phyloP scores from a whole-genome alignment of 2,797 vertebrate genomes.

The Coreius guichenoti region DNA sequence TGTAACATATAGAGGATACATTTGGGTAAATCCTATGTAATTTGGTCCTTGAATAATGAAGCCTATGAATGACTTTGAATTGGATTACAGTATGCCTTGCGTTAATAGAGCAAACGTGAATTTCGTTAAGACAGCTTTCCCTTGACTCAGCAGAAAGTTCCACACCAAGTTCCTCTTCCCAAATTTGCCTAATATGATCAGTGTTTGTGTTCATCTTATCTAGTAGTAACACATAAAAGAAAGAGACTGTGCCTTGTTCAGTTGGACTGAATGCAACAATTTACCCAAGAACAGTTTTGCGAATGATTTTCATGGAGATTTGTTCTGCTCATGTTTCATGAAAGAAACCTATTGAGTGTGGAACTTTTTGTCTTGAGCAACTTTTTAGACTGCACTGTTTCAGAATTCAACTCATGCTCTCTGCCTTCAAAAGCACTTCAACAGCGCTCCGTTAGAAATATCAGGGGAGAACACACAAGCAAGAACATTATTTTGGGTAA shows the following conservation, averaged over 20 bases:
- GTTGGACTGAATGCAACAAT: not conserved
- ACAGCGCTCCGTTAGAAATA: constrained; percentile 27
- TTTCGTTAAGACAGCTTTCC: no score
- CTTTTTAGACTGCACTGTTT: constrained; percentile 40
- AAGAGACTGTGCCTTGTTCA: not conserved
- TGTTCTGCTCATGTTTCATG: not conserved
- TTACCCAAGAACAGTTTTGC: not conserved
- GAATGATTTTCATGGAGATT: not conserved
- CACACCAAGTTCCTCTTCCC: no score
- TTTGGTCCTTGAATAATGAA: no score
- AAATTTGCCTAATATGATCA: not conserved
- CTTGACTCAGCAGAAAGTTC: no score
- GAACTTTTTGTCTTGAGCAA: constrained; percentile 41
- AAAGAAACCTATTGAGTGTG: constrained; percentile 4
- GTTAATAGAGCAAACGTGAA: no score
- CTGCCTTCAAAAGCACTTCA: constrained; percentile 6
- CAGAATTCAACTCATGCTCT: constrained; percentile 29
- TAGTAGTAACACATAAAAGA: not conserved
- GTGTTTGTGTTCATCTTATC: not conserved
- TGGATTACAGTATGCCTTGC: no score
- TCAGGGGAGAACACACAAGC: constrained; percentile 33
- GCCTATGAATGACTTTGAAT: no score
- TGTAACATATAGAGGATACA: no score
- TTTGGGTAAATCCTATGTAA: no score
- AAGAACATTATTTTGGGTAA: constrained; percentile 32